Conservation (phyloP, 2,888 invertebrate genomes). For the Ectropis crepuscularia region DNA sequence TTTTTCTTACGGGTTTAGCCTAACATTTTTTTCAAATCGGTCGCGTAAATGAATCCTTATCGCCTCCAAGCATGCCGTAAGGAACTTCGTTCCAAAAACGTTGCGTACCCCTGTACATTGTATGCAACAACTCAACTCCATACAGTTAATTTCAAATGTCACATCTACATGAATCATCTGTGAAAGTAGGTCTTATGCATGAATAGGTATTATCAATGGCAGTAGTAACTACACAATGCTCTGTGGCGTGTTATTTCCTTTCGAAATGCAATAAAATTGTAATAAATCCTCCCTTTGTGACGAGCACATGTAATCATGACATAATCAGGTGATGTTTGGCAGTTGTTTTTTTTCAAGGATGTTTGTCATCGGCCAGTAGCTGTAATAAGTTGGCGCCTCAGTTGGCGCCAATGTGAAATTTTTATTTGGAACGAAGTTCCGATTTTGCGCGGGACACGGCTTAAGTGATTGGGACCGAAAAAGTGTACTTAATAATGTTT, state of each 20-base stretch:
- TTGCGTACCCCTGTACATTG: conserved; percentile 33
- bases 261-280: conserved; percentile 35
- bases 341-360: background rate
- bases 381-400: too few species aligned
- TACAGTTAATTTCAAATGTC: conserved; percentile 41
- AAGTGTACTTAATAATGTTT: too few species aligned
- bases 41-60: too few species aligned
- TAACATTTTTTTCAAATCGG: too few species aligned
- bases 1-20: too few species aligned
- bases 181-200: conserved; percentile 33
- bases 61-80: too few species aligned
- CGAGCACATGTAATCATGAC: conserved; percentile 2
- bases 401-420: too few species aligned
- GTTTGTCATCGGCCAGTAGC: too few species aligned
- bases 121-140: conserved; percentile 36
- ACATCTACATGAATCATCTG: conserved; percentile 37
- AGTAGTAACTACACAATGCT: background rate
- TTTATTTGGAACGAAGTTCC: too few species aligned
- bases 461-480: too few species aligned
- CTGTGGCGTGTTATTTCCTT: conserved; percentile 32
- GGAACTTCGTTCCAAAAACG: conserved; percentile 5
- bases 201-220: conserved; percentile 22
- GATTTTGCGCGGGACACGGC: too few species aligned
- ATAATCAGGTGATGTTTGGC: conserved; percentile 9
- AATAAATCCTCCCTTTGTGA: conserved; percentile 23